phyloP scores from a whole-genome alignment of 2,888 invertebrate species.

The Sarcophaga carnaria region DNA sequence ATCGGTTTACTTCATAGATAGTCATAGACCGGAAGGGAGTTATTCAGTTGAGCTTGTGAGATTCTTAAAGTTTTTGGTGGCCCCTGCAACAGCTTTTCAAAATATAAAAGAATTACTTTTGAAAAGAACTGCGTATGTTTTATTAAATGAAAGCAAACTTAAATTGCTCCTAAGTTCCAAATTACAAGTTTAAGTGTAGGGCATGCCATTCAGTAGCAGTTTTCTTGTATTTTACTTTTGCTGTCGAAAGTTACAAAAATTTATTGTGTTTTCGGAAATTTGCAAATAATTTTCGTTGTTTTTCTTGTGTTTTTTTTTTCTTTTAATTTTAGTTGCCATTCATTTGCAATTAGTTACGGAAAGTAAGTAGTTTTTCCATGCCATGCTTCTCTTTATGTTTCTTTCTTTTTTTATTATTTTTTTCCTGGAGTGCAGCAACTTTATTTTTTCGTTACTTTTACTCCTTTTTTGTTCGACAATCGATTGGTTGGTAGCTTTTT shows the following conservation, averaged over 20 bases:
- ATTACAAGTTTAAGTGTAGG: too few relatives aligned
- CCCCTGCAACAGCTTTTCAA: too few relatives aligned
- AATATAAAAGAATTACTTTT: too few relatives aligned
- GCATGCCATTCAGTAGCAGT: too few relatives aligned
- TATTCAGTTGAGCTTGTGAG: too few relatives aligned
- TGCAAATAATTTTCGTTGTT: background rate
- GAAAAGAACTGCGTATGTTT: too few relatives aligned
- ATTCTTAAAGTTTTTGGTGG: too few relatives aligned
- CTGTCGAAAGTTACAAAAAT: background rate
- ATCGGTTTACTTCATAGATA: too few relatives aligned
- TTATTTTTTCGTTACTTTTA: conserved; percentile 38
- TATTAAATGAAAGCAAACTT: too few relatives aligned
- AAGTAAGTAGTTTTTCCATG: conserved; percentile 73
- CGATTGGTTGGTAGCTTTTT: conserved; percentile 21
- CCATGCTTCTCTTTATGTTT: background rate
- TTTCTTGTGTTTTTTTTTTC: background rate
- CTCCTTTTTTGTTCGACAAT: conserved; percentile 21
- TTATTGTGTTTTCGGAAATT: conserved; percentile 48
- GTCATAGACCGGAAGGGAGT: too few relatives aligned
- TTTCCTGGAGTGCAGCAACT: conserved; percentile 3
- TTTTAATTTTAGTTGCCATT: conserved; percentile 3
- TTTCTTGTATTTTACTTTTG: background rate
- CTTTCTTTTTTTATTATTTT: background rate
- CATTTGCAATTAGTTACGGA: conserved; percentile 76
- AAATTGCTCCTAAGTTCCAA: too few relatives aligned